These are phyloP conservation scores for Psettodes erumei DNA, from an alignment of 2,113 vertebrate genomes.

Conservation along the genomic window DNA sequence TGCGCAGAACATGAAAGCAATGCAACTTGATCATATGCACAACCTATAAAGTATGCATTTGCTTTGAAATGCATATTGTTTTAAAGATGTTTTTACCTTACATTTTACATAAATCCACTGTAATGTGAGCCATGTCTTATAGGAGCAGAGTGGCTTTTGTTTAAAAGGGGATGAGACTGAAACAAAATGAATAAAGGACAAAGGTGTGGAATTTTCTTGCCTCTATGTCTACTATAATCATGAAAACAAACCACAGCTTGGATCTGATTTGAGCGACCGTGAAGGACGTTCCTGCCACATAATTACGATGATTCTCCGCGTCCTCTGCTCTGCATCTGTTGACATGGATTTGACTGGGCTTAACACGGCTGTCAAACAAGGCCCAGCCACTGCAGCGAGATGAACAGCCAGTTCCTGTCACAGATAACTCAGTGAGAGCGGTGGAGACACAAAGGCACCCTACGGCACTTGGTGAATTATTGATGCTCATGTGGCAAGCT, in stretches of 20 bases:
- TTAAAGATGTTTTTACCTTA: constrained; percentile 12
- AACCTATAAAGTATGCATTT: neutral
- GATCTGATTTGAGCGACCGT: constrained; percentile 38
- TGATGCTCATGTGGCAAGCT: constrained; percentile 64
- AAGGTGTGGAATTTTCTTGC: neutral
- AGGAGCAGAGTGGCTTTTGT: neutral
- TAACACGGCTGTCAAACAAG: constrained; percentile 51
- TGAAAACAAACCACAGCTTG: neutral
- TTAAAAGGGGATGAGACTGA: neutral
- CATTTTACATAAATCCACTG: constrained; percentile 5
- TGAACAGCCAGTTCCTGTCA: constrained; percentile 66
- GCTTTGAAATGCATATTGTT: constrained; percentile 41
- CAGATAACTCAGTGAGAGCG: constrained; percentile 63
- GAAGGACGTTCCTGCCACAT: constrained; percentile 23
- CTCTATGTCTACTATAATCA: constrained; percentile 1
- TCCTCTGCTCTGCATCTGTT: constrained; percentile 45
- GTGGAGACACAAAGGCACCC: constrained; percentile 68
- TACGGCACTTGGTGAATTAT: constrained; percentile 70
- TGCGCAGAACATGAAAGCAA: constrained; percentile 32
- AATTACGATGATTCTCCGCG: constrained; percentile 20
- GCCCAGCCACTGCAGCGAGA: constrained; percentile 43
- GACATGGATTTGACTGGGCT: constrained; percentile 49
- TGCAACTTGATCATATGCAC: constrained; percentile 5
- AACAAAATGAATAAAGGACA: constrained; percentile 35
- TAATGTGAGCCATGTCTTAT: constrained; percentile 10